Base-by-base conservation (phyloP, 2,797 vertebrate species). In the Mus caroli region DNA sequence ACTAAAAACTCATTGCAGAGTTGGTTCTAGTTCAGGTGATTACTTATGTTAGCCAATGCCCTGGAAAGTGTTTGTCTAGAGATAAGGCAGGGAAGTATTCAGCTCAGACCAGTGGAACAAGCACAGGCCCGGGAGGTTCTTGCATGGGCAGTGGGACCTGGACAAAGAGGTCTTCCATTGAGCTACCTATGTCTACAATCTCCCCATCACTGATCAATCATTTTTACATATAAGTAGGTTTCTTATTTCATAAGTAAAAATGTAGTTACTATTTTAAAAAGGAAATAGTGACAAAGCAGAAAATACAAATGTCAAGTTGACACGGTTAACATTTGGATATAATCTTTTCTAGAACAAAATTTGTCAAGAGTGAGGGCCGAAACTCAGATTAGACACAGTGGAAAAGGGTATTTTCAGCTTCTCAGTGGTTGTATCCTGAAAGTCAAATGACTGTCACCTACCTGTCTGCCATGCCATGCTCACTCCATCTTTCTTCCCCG, bases 261-360 rank as follows among this genome's bases (percentile, higher is more conserved):
- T 20, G 67, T 34, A 90, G 56, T 58, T 26, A 88, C 62, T 91
- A 37, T 50, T 40, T 62, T 60, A 84, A 90, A 60, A 88, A 52
- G 15, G 56, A 91, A 86, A 85, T 77, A 77, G 31, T 43, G 50
- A 67, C 86, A 82, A 95, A 76, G 54, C 28, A 96, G 78, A 79
- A 96, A 89, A 75, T 22, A n/a, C 43, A 94, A 86, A 80, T 11
- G 3, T 83, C 67, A 6, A 8, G 2, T 87, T 85, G 58, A 28
- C 52, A 73, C 75, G 56, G 76, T 77, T 76, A 75, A 37, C 11
- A 26, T 85, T 71, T 76, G 40, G 46, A 31, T 87, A 60, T n/a
- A 69, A 92, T 84, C 56, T 54, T 96, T 94, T 78, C 88, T n/a
- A 91, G 69, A 89, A 91, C 92, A 40, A 91, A 95, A 13, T 78